Percentiles rank a stretch among this genome's conserved stretches.
phyloP scores from a whole-genome alignment of 1,140 invertebrate genomes.

The Triops cancriformis region DNA sequence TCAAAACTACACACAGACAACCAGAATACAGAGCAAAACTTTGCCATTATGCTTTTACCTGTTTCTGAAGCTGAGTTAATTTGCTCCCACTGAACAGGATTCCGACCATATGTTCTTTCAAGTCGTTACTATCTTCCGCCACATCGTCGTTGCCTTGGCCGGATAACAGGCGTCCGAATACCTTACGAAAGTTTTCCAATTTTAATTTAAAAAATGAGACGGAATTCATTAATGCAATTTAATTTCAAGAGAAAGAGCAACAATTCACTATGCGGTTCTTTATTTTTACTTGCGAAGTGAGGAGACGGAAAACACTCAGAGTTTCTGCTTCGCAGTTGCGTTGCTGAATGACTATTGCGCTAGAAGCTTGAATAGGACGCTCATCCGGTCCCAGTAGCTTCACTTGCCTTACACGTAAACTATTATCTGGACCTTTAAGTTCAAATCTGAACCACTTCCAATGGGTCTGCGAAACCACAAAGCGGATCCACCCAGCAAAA shows the following conservation, averaged over 20 bases:
- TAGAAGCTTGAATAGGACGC: slow-evolving; percentile 49
- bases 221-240: slow-evolving; percentile 22
- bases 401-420: slow-evolving; percentile 51
- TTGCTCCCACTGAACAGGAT: slow-evolving; percentile 91
- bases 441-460: slow-evolving; percentile 1
- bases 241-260: neutral
- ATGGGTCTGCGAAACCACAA: slow-evolving; percentile 33
- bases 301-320: slow-evolving; percentile 81
- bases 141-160: slow-evolving; percentile 39
- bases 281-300: slow-evolving; percentile 69
- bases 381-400: slow-evolving; percentile 85
- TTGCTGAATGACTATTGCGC: slow-evolving; percentile 59
- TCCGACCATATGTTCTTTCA: slow-evolving; percentile 93
- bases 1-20: no score
- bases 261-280: neutral
- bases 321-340: slow-evolving; percentile 86
- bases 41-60: no score
- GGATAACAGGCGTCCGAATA: slow-evolving; percentile 81
- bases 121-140: slow-evolving; percentile 50
- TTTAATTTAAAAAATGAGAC: neutral
- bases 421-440: slow-evolving; percentile 7
- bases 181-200: slow-evolving; percentile 46
- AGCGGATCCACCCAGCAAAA: slow-evolving; percentile 78
- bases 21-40: no score
- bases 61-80: slow-evolving; percentile 86